Evolutionary conservation across 2,113 vertebrate genomes (phyloP), one percentile per base, ranked within the genome.

Genomic region (Lasiurus borealis): DNA sequence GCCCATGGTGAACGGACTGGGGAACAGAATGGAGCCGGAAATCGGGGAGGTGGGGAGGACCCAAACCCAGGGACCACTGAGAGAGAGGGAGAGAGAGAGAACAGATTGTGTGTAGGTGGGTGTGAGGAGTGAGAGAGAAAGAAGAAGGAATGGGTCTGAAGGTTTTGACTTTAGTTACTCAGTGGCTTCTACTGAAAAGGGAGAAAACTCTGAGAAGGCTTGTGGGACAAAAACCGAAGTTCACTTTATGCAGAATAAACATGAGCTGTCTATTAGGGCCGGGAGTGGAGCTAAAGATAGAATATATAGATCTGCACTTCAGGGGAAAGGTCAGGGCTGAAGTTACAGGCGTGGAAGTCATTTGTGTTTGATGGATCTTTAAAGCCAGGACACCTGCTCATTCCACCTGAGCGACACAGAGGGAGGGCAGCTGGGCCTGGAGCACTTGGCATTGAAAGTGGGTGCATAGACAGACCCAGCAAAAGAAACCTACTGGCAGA

Each of bases 51-150:
- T 1, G 8, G 5, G 1, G 0, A 69, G 31, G 23, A 5, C 31
- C 10, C 8, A 59, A 36, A 1, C 4, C 18, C 8, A 1, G 2
- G 9, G 2, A 4, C 0, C 10, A 1, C 6, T n/a, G 8, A 44
- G 54, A 1, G 13, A 36, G 8, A 50, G 40, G 40, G 52, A 21
- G n/a, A 10, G 23, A 40, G 71, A 14, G 14, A 62, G 66, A 48
- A 19, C 66, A 62, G 29, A 31, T 64, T 64, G 27, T 64, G 2
- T 29, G 62, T 29, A 27, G 62, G 59, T 13, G 62, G 62, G 25
- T 29, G 62, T 27, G 27, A 12, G 62, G 27, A 13, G 12, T 64
- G 62, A 64, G 14, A 64, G 59, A 62, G 59, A 75, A 16, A 64
- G 18, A 59, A 16, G 6, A 5, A 50, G 14, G 11, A 5, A 50